These are phyloP conservation scores for Onchidella celtica DNA, from an alignment of 2,888 invertebrate genomes.

Conservation along the genomic window DNA sequence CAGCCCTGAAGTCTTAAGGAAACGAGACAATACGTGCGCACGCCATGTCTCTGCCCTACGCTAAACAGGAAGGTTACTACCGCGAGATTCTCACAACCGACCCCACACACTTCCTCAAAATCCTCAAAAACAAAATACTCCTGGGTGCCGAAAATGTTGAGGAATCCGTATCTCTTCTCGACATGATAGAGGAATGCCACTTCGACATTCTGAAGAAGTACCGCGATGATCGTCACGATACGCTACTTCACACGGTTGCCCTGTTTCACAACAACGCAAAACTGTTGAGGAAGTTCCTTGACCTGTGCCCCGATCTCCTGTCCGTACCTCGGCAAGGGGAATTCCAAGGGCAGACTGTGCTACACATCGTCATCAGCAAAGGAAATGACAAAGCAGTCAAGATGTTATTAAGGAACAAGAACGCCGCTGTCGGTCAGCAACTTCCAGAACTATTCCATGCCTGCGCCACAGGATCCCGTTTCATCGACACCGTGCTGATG, in stretches of 20 bases:
- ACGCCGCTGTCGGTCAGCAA: neutral
- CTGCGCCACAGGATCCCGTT: conserved; percentile 57
- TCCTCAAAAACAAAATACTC: neutral
- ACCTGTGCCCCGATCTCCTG: conserved; percentile 44
- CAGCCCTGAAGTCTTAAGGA: too few species aligned
- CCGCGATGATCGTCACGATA: conserved; percentile 37
- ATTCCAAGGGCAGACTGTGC: conserved; percentile 59
- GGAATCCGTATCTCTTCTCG: neutral
- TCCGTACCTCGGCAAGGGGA: conserved; percentile 20
- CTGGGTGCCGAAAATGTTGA: neutral
- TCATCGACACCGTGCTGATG: conserved; percentile 64
- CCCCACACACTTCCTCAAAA: neutral
- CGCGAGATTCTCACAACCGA: neutral
- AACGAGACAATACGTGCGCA: too few species aligned
- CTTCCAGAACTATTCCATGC: neutral
- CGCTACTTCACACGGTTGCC: conserved; percentile 30
- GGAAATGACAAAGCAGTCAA: conserved; percentile 51
- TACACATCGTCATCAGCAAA: conserved; percentile 59
- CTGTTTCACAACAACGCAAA: conserved; percentile 19
- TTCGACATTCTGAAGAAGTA: conserved; percentile 42
- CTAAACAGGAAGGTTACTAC: neutral
- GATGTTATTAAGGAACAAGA: conserved; percentile 36
- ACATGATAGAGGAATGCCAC: neutral
- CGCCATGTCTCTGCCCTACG: neutral
- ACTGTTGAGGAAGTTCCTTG: conserved; percentile 12